phyloP scores from a whole-genome alignment of 2,113 vertebrate species.

The Uria aalge region DNA sequence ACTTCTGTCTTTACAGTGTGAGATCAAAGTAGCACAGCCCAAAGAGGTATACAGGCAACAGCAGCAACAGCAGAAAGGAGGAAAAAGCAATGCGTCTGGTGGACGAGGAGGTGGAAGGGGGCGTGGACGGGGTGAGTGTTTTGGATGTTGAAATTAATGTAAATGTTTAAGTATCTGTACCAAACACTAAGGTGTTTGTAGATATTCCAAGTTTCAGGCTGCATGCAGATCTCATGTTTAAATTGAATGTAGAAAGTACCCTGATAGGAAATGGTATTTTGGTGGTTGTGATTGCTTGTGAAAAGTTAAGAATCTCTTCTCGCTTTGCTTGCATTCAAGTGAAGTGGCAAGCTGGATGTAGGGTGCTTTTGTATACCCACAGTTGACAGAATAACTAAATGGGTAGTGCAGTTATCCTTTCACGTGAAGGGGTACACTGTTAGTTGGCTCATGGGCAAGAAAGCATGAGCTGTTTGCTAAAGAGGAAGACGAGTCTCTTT shows the following conservation, averaged over 20 bases:
- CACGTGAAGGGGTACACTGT: accelerated
- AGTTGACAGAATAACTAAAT: background rate
- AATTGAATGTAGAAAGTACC: background rate
- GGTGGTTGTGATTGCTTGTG: background rate
- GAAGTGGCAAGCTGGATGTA: background rate
- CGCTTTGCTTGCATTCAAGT: background rate
- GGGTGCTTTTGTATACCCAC: background rate
- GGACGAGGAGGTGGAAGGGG: constrained; percentile 81
- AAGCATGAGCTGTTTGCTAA: background rate
- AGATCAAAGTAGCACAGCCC: constrained; percentile 90
- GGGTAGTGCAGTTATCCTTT: accelerated
- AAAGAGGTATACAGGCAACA: constrained; percentile 90
- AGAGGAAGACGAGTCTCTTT: background rate
- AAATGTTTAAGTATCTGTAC: background rate
- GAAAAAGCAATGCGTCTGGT: constrained; percentile 74
- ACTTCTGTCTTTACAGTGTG: constrained; percentile 74
- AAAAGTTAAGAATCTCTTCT: background rate
- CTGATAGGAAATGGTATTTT: background rate
- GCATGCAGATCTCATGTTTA: accelerated
- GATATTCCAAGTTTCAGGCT: background rate
- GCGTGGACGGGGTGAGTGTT: constrained; percentile 81
- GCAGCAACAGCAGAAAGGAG: constrained; percentile 83
- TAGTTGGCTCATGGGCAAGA: accelerated
- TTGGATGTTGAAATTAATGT: background rate
- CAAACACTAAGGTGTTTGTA: background rate